phyloP scores from a whole-genome alignment of 2,113 vertebrate species.

The Apteryx owenii region DNA sequence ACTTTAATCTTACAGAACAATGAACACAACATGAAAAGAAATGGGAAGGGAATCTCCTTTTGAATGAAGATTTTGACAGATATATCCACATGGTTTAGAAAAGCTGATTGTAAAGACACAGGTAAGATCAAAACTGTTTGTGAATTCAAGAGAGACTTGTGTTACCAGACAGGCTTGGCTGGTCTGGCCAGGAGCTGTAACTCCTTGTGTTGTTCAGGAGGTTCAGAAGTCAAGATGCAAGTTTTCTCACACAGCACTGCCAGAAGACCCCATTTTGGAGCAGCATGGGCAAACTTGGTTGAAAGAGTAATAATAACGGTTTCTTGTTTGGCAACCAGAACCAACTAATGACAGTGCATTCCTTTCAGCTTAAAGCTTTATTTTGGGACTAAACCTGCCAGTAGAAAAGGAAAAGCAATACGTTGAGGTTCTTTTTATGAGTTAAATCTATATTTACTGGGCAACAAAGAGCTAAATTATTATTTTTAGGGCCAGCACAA shows the following conservation, averaged over 20 bases:
- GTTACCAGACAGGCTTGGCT: not conserved
- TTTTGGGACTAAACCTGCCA: not conserved
- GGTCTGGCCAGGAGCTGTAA: not conserved
- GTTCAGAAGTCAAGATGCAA: not conserved
- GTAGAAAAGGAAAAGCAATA: not conserved
- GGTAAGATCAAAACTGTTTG: not conserved
- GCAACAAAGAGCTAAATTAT: not conserved
- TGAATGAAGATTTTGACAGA: not conserved
- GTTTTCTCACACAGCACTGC: not conserved
- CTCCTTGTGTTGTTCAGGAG: accelerated
- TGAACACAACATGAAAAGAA: not conserved
- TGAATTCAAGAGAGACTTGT: not conserved
- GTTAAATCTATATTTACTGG: not conserved
- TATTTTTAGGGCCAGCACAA: not conserved
- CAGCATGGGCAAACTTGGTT: not conserved
- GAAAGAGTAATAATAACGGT: not conserved
- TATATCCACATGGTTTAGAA: not conserved
- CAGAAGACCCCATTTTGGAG: not conserved
- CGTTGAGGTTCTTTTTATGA: not conserved
- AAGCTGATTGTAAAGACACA: not conserved
- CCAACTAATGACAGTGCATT: not conserved
- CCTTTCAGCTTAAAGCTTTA: not conserved
- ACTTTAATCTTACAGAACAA: not conserved
- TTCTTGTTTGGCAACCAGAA: not conserved
- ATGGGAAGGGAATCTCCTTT: not conserved